Evolutionary conservation across 2,888 invertebrate genomes (phyloP), one percentile per base, ranked within the genome.

Genomic region (Corythucha ciliata): DNA sequence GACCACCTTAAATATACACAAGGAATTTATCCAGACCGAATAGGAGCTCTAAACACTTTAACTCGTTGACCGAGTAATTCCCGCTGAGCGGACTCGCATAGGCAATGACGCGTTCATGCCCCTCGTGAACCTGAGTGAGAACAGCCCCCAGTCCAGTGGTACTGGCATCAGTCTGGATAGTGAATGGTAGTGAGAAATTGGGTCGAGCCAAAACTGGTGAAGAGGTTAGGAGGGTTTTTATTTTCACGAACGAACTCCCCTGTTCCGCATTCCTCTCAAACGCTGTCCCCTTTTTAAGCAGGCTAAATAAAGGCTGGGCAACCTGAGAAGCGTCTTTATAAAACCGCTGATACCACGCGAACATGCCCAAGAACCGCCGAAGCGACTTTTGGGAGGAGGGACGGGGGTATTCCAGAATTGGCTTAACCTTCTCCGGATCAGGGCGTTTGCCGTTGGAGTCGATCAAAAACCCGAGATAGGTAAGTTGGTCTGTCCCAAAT

Each of bases 261-360:
- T 34, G 47, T 12, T 33, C 33, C 5, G 33, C 47, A 18, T 14
- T 20, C 47, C 34, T 36, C 7, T 20, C 20, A 20, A 20, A 47
- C n/a, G 14, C 20, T 33, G 33, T 29, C 16, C 16, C 16, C 42
- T 42, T 42, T 12, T 27, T 16, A 18, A 47, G 47, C 10, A 47
- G 24, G 2, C 20, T 4, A 6, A 36, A 36, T 16, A 47, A 21
- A 6, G 47, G 47, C 12, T 32, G 34, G 16, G 33, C 20, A n/a
- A 32, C 33, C 18, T 24, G 24, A 5, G 45, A 29, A n/a, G 33
- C 29, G 21, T 47, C 22, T n/a, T 18, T 18, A 8, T 36, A 24
- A 33, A 47, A 47, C n/a, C 34, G 18, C 12, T 36, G 18, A 16
- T 47, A 47, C 47, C 47, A 47, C 6, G 34, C 33, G 4, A 24